A percentile compares a stretch with the other conserved stretches of the same genome.
Evolutionary conservation across 2,888 invertebrate species (phyloP).

Genomic region (Myopa tessellatipennis): DNA sequence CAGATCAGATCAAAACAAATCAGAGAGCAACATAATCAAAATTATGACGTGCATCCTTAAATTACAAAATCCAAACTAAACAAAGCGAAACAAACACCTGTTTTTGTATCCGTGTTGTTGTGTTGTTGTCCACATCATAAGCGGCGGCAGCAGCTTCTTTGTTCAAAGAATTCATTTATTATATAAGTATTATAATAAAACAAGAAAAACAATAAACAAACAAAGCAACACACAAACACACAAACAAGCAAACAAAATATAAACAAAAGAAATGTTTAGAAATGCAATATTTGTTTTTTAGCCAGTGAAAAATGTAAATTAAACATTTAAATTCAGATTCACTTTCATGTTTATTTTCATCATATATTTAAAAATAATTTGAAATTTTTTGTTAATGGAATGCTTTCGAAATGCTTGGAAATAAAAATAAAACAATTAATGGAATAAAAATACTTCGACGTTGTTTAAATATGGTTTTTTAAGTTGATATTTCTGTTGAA

Average conservation of each 20-base stretch:
- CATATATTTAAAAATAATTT: slow-evolving; percentile 27
- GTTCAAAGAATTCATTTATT: background rate
- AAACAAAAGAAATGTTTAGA: slow-evolving; percentile 40
- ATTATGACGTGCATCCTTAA: slow-evolving; percentile 12
- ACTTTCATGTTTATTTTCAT: slow-evolving; percentile 37
- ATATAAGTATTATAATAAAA: background rate
- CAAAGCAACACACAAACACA: background rate
- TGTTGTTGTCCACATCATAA: background rate
- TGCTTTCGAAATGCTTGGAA: slow-evolving; percentile 31
- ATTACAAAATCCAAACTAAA: background rate
- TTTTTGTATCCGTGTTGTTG: background rate
- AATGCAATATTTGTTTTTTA: slow-evolving; percentile 26
- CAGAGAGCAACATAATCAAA: slow-evolving; percentile 22
- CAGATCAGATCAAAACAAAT: slow-evolving; percentile 6
- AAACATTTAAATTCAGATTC: slow-evolving; percentile 28
- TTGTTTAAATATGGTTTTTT: slow-evolving; percentile 24
- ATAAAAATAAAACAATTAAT: slow-evolving; percentile 37
- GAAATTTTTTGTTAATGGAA: slow-evolving; percentile 41
- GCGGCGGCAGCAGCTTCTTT: background rate
- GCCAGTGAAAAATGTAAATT: slow-evolving; percentile 27
- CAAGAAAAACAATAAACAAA: slow-evolving; percentile 35
- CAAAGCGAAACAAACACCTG: background rate
- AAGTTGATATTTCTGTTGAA: background rate
- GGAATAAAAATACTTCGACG: slow-evolving; percentile 23
- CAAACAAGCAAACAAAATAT: slow-evolving; percentile 15